Conservation (phyloP, 2,113 vertebrate species). For the Podocnemis expansa region DNA sequence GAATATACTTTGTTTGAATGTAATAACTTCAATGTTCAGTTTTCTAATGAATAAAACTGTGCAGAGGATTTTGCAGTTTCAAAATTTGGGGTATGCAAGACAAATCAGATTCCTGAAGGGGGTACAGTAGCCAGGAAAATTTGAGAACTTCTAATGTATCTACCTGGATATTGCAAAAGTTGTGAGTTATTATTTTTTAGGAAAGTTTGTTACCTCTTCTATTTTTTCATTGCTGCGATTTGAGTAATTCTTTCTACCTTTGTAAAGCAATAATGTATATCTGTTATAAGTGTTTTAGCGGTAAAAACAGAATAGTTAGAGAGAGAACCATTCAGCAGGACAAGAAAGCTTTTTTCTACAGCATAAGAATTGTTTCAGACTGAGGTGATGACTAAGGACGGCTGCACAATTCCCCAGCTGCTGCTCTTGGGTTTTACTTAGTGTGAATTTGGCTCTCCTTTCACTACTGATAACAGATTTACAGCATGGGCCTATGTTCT, state of each 20-base stretch:
- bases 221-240: not conserved
- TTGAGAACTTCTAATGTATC: not conserved
- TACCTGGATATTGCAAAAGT: not conserved
- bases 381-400: not conserved
- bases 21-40: conserved; percentile 45
- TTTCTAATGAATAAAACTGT: conserved; percentile 36
- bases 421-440: not conserved
- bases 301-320: not conserved
- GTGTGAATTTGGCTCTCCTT: conserved; percentile 7
- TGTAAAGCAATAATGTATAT: not conserved
- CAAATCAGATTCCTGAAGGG: too few relatives aligned
- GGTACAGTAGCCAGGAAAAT: too few relatives aligned
- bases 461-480: not conserved
- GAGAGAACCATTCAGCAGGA: not conserved
- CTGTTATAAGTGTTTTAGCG: conserved; percentile 2
- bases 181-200: not conserved
- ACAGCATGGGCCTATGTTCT: not conserved
- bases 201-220: not conserved
- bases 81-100: not conserved
- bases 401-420: not conserved
- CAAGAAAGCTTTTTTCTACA: not conserved
- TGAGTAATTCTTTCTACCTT: not conserved
- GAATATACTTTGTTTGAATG: not conserved
- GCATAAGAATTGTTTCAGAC: not conserved
- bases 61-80: conserved; percentile 20